A percentile compares a stretch with the other conserved stretches of the same genome.
Conservation (phyloP, 2,797 vertebrate genomes). For the Adrianichthys oophorus region DNA sequence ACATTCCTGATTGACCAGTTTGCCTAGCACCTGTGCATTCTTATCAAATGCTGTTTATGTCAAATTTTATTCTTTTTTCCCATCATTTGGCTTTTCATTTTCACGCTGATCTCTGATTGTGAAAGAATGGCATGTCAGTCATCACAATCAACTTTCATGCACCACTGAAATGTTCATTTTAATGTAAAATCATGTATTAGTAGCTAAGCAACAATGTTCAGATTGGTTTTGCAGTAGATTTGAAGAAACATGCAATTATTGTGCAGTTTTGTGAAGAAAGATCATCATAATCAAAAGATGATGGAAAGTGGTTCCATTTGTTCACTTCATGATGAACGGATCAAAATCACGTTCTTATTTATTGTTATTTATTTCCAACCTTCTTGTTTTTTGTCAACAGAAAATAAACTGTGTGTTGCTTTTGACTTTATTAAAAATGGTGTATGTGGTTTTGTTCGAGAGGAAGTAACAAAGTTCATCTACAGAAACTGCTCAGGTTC, state of each 20-base stretch:
- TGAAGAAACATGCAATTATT: not conserved
- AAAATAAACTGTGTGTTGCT: slow-evolving; percentile 56
- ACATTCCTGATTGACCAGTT: slow-evolving; percentile 57
- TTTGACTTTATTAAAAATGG: slow-evolving; percentile 49
- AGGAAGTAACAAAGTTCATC: not conserved
- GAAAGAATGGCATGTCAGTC: slow-evolving; percentile 21
- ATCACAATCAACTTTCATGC: slow-evolving; percentile 15
- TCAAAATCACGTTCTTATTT: slow-evolving; percentile 50
- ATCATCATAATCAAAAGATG: slow-evolving; percentile 7
- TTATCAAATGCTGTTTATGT: slow-evolving; percentile 42
- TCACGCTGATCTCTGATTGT: slow-evolving; percentile 21
- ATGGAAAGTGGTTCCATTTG: not conserved
- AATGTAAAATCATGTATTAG: slow-evolving; percentile 3
- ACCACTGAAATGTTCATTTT: slow-evolving; percentile 24
- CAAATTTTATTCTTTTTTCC: slow-evolving; percentile 33
- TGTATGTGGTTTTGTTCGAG: slow-evolving; percentile 43
- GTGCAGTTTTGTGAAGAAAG: slow-evolving; percentile 8
- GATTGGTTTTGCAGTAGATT: not conserved
- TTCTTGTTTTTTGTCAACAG: slow-evolving; percentile 60
- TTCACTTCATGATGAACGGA: slow-evolving; percentile 7
- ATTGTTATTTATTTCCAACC: slow-evolving; percentile 69
- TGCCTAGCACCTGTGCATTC: slow-evolving; percentile 48
- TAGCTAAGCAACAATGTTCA: slow-evolving; percentile 6
- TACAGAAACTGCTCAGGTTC: slow-evolving; percentile 26
- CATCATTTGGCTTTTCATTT: not conserved